Evolutionary conservation across 2,113 vertebrate genomes (phyloP).

Genomic region (Andinoacara biseriatus): DNA sequence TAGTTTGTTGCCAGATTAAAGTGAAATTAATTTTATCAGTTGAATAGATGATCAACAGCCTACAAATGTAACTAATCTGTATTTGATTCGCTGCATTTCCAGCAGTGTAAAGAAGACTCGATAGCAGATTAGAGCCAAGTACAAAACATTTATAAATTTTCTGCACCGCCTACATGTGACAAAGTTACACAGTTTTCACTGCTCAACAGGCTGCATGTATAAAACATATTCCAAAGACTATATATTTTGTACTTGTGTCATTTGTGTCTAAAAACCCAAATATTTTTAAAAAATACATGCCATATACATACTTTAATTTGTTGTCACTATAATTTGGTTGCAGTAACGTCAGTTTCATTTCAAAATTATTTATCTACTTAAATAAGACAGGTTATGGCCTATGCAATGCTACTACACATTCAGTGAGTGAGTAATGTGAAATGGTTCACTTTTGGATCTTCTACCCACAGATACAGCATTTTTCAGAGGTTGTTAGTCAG

Average conservation of each 20-base stretch:
- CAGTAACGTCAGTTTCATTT: neutral
- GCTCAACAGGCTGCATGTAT: neutral
- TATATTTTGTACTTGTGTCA: neutral
- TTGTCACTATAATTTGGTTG: neutral
- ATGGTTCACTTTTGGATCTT: neutral
- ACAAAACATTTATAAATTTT: neutral
- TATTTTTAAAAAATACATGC: too few species aligned
- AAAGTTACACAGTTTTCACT: too few species aligned
- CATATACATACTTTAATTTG: neutral
- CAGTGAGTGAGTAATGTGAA: neutral
- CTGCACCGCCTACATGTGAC: neutral
- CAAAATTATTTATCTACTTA: neutral
- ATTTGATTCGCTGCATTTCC: neutral
- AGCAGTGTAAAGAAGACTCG: neutral
- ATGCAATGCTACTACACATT: neutral
- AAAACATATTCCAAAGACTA: too few species aligned
- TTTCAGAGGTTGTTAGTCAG: neutral
- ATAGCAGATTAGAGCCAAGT: neutral
- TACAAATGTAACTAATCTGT: neutral
- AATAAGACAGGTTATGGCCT: neutral
- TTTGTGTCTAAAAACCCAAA: neutral
- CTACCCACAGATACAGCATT: neutral
- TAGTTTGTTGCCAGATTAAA: neutral
- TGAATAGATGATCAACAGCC: neutral
- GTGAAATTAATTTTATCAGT: neutral